Evolutionary conservation across 2,888 invertebrate genomes (phyloP).

Genomic region (Limulus polyphemus): DNA sequence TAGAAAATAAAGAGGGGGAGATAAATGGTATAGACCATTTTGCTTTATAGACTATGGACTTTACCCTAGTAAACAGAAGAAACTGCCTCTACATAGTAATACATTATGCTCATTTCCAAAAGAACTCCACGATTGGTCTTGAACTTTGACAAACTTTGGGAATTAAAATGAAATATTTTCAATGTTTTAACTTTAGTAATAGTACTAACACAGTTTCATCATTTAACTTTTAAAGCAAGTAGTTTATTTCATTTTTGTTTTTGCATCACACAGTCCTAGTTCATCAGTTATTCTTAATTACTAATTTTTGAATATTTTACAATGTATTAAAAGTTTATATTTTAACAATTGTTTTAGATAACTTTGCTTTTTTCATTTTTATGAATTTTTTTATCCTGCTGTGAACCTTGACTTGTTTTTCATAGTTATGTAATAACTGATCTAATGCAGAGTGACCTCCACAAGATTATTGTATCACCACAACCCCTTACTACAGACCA

Average conservation of each 20-base stretch:
- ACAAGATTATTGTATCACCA: slow-evolving; percentile 99
- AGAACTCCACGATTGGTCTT: too few relatives aligned
- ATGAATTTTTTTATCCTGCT: not conserved
- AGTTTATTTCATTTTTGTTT: not conserved
- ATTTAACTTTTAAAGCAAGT: not conserved
- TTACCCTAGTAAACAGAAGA: too few relatives aligned
- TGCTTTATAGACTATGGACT: too few relatives aligned
- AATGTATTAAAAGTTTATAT: not conserved
- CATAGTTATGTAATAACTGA: slow-evolving; percentile 97
- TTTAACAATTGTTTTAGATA: not conserved
- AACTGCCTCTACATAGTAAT: too few relatives aligned
- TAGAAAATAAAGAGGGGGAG: too few relatives aligned
- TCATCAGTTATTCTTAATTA: not conserved
- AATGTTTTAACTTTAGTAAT: not conserved
- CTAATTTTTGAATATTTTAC: not conserved
- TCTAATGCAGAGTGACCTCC: slow-evolving; percentile 97
- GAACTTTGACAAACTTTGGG: too few relatives aligned
- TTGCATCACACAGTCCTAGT: not conserved
- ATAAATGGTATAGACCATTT: too few relatives aligned
- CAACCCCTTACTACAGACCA: slow-evolving; percentile 98
- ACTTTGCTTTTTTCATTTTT: not conserved
- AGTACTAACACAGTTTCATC: not conserved
- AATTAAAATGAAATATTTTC: too few relatives aligned
- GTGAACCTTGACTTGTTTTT: slow-evolving; percentile 4
- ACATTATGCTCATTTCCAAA: too few relatives aligned